Conservation (phyloP, 2,888 invertebrate species). For the Cyaniris semiargus region DNA sequence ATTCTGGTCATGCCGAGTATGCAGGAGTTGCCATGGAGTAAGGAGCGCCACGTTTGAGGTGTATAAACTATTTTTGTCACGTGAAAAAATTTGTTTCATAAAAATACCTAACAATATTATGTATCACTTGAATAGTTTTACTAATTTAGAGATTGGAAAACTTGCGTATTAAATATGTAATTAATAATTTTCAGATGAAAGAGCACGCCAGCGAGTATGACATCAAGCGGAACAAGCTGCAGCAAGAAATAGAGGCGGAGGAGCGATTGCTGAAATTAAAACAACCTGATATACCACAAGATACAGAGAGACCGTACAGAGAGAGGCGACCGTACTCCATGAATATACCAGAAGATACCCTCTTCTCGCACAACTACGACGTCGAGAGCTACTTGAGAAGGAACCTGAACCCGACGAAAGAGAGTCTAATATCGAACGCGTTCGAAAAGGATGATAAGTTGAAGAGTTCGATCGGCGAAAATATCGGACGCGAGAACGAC, state of each 20-base stretch:
- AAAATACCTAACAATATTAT: background rate
- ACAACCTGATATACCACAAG: constrained; percentile 54
- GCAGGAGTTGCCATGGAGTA: too few relatives aligned
- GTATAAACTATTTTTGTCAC: too few relatives aligned
- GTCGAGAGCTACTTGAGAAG: constrained; percentile 66
- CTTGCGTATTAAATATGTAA: background rate
- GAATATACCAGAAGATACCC: constrained; percentile 71
- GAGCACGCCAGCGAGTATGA: constrained; percentile 73
- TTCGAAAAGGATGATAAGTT: constrained; percentile 26
- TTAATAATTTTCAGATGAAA: constrained; percentile 64
- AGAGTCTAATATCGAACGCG: constrained; percentile 44
- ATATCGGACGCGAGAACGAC: background rate
- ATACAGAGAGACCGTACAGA: constrained; percentile 65
- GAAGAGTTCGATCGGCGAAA: constrained; percentile 4
- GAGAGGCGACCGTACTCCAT: constrained; percentile 60
- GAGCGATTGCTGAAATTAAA: constrained; percentile 50
- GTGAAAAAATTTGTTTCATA: too few relatives aligned
- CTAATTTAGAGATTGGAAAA: background rate
- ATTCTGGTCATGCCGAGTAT: too few relatives aligned
- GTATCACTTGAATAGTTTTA: background rate
- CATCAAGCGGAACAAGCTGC: constrained; percentile 68
- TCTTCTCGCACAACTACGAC: constrained; percentile 67
- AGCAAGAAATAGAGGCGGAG: constrained; percentile 70
- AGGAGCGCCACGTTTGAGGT: too few relatives aligned
- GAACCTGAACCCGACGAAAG: constrained; percentile 63